phyloP scores from a whole-genome alignment of 2,888 invertebrate genomes.

The Mesorhabditis spiculigera region DNA sequence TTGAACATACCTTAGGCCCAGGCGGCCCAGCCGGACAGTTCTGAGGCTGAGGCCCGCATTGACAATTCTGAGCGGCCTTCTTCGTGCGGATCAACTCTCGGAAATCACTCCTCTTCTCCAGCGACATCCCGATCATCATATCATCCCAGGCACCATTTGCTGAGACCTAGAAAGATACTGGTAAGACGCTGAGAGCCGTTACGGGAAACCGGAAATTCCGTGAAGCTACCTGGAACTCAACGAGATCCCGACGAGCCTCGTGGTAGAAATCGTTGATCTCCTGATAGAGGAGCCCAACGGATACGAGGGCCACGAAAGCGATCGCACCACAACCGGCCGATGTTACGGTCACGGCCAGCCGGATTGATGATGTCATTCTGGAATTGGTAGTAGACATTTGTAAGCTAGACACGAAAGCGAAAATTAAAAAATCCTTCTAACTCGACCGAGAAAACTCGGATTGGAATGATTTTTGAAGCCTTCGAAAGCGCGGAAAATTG shows the following conservation, averaged over 20 bases:
- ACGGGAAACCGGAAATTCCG: not conserved
- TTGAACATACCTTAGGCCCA: not conserved
- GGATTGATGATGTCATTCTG: no score
- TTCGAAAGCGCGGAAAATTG: no score
- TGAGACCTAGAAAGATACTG: not conserved
- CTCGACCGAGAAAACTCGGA: no score
- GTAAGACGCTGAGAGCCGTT: not conserved
- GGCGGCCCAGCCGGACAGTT: not conserved
- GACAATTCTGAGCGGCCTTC: not conserved
- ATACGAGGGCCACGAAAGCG: not conserved
- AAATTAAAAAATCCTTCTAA: no score
- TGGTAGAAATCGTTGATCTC: not conserved
- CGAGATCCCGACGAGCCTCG: not conserved
- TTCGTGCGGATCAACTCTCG: not conserved
- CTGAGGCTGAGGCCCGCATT: not conserved
- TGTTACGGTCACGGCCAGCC: not conserved
- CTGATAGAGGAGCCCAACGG: not conserved
- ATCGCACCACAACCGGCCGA: not conserved
- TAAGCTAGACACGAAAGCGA: no score
- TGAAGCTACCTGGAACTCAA: not conserved
- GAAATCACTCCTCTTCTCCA: not conserved
- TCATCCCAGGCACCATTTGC: conserved; percentile 5
- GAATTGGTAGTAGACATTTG: no score
- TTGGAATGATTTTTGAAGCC: no score
- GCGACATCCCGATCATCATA: conserved; percentile 1